Conservation (phyloP, 2,797 vertebrate species). For the Crenuchus spilurus region DNA sequence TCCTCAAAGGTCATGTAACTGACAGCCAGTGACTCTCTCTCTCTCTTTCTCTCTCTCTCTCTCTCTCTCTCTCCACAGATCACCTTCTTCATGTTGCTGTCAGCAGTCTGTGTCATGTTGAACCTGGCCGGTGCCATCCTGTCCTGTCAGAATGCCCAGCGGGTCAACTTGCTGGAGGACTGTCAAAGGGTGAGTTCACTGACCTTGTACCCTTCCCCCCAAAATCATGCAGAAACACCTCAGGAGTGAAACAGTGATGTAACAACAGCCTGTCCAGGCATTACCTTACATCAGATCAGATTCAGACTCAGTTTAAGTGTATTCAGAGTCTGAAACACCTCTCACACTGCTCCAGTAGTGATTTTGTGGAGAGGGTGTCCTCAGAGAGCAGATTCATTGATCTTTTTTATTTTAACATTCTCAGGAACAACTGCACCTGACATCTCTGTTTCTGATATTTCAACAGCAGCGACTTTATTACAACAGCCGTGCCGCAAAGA, state of each 20-base stretch:
- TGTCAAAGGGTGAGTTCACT: conserved; percentile 91
- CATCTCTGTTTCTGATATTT: background rate
- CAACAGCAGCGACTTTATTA: background rate
- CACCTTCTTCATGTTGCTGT: conserved; percentile 98
- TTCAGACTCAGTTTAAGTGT: background rate
- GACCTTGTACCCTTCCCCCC: background rate
- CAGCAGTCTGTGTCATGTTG: conserved; percentile 97
- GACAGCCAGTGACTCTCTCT: conserved; percentile 1
- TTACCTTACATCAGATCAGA: background rate
- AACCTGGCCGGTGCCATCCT: conserved; percentile 97
- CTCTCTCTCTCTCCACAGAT: conserved; percentile 77
- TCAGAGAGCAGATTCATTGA: background rate
- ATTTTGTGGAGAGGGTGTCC: background rate
- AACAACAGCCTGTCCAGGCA: background rate
- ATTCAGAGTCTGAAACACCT: too few species aligned
- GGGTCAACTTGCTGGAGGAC: conserved; percentile 93
- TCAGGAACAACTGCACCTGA: background rate
- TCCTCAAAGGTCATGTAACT: conserved; percentile 19
- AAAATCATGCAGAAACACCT: conserved; percentile 3
- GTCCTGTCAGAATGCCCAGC: conserved; percentile 97
- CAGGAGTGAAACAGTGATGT: background rate
- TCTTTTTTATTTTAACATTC: conserved; percentile 3
- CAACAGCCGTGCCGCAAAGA: too few species aligned
- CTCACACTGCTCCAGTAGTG: background rate
- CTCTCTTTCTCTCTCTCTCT: conserved; percentile 25